Percentiles rank a stretch among this genome's conserved stretches.
Evolutionary conservation across 2,888 invertebrate species (phyloP).

Genomic region (Cheilosia variabilis): DNA sequence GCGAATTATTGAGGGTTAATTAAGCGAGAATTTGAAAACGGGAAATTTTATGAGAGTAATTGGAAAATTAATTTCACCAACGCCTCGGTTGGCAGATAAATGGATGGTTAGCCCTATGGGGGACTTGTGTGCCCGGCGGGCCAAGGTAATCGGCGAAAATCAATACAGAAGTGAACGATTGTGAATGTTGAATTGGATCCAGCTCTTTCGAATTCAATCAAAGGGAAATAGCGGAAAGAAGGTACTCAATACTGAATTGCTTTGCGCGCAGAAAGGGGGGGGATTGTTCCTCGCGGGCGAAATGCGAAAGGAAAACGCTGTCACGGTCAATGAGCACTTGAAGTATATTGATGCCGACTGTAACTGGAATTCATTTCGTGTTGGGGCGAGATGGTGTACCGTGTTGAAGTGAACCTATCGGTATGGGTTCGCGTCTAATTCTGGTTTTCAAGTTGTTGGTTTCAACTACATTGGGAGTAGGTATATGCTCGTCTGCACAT

Average conservation of each 20-base stretch:
- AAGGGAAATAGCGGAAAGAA: conserved; percentile 39
- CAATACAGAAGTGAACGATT: conserved; percentile 32
- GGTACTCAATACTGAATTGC: not conserved
- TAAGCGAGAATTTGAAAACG: conserved; percentile 71
- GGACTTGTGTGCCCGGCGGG: not conserved
- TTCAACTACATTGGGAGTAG: no score
- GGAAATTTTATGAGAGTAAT: conserved; percentile 67
- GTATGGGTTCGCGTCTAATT: no score
- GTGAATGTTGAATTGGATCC: conserved; percentile 19
- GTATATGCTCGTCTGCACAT: no score
- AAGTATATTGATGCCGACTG: not conserved
- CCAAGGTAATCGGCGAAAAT: conserved; percentile 27
- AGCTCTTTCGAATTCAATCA: conserved; percentile 36
- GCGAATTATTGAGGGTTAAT: conserved; percentile 72
- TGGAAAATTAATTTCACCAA: conserved; percentile 66
- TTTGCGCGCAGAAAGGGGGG: not conserved
- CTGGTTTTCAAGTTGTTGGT: no score
- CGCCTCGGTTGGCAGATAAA: conserved; percentile 26
- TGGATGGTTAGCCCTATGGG: conserved; percentile 13
- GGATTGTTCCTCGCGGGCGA: conserved; percentile 1
- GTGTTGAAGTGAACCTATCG: no score
- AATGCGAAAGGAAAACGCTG: not conserved
- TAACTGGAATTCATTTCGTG: not conserved
- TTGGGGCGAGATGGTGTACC: no score
- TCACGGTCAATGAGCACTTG: conserved; percentile 38